phyloP scores from a whole-genome alignment of 2,888 invertebrate genomes.

The Xestoiulus laeticollis region DNA sequence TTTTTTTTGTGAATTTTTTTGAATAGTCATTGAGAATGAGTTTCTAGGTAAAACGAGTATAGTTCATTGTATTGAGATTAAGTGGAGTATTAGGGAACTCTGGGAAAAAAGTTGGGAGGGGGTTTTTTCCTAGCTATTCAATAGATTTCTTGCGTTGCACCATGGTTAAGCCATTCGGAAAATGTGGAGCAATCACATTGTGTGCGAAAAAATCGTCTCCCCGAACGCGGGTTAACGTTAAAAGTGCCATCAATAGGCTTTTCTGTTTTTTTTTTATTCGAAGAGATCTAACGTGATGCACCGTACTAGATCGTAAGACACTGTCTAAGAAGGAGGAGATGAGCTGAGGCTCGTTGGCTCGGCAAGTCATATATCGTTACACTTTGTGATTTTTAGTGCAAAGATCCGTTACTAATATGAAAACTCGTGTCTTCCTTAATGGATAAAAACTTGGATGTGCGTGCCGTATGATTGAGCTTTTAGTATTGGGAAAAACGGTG shows the following conservation, averaged over 20 bases:
- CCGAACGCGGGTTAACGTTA: neutral
- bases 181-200: constrained; percentile 41
- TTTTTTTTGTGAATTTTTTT: neutral
- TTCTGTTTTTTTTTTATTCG: neutral
- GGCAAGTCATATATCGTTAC: neutral
- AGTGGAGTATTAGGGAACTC: neutral
- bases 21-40: constrained; percentile 2
- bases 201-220: constrained; percentile 16
- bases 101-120: neutral
- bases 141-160: constrained; percentile 32
- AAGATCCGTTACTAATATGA: constrained; percentile 20
- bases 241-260: neutral
- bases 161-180: constrained; percentile 28
- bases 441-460: neutral
- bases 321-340: constrained; percentile 11
- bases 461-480: neutral
- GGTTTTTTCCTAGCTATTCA: neutral
- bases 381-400: neutral
- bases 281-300: neutral
- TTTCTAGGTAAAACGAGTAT: neutral
- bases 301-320: neutral
- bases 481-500: neutral
- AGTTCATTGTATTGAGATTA: constrained; percentile 29
- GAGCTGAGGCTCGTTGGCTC: constrained; percentile 18
- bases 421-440: neutral